Conservation (phyloP, 1,140 invertebrate species). For the Sitobion miscanthi region DNA sequence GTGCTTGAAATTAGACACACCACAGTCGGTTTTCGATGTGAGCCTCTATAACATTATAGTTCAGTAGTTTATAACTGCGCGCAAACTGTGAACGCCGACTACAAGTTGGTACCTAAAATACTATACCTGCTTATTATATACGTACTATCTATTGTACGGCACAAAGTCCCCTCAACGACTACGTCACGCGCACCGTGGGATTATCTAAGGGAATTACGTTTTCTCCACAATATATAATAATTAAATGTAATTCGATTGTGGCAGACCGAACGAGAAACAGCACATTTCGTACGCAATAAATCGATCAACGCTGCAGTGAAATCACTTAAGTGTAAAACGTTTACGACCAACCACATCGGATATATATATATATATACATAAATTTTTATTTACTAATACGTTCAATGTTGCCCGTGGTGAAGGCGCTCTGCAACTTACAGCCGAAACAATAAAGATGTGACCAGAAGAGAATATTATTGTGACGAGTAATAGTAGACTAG, state of each 20-base stretch:
- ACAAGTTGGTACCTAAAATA: not conserved
- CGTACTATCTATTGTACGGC: not conserved
- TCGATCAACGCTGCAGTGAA: not conserved
- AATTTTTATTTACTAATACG: not conserved
- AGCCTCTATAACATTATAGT: not conserved
- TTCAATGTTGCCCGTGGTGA: not conserved
- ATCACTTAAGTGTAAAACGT: not conserved
- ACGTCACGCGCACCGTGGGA: not conserved
- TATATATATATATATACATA: not conserved
- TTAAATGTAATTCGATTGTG: not conserved
- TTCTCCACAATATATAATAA: not conserved
- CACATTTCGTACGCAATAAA: not conserved
- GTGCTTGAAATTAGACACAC: not conserved
- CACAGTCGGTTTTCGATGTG: not conserved
- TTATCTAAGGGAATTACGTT: not conserved
- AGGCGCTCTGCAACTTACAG: not conserved
- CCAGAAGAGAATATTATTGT: not conserved
- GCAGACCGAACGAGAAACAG: not conserved
- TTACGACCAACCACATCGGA: not conserved
- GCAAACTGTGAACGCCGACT: not conserved
- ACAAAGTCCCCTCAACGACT: not conserved
- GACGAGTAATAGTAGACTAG: too few relatives aligned
- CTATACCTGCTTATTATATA: too few relatives aligned
- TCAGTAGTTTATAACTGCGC: not conserved
- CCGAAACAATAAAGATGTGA: not conserved